Evolutionary conservation across 1,140 invertebrate genomes (phyloP), one percentile per base, ranked within the genome.

Genomic region (Zaprionus lachaisei): DNA sequence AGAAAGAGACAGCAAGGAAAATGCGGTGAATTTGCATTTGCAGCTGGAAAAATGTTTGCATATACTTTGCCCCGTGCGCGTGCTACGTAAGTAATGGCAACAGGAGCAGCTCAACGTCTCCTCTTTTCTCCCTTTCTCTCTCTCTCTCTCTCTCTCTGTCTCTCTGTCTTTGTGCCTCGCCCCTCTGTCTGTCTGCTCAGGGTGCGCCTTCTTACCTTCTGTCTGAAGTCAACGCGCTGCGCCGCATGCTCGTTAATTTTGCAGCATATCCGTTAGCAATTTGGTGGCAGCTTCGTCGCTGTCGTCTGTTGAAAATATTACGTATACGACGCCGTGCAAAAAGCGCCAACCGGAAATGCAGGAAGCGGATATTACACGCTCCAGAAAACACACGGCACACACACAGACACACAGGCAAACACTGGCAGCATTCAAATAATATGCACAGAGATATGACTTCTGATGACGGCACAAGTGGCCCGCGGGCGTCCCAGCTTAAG

Each of bases 321-420:
- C 55, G 76, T 79, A 79, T 78, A 78, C 61, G 73, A 78, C 44
- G 73, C 68, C 51, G 60, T 58, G 73, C 41, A 76, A 76, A 72
- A 73, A 79, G 66, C 72, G 76, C 56, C 79, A 89, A 89, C 84
- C 84, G 84, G 85, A 89, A 89, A 89, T 89, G 85, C 85, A 89
- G 85, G 85, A 89, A 89, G 89, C 85, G 85, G 85, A 89, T 89
- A 89, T 89, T 89, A 89, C 85, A 89, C 85, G 85, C 85, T 89
- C 86, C 86, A 89, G 79, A 89, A 89, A 89, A 72, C 81, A 85
- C 79, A 82, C 24, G 61, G 28, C 69, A 28, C 37, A 47, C 41
- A 47, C 41, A 47, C 41, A 47, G n/a, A 47, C n/a, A 47, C 41
- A 17, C 41, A 47, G 6, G 22, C 63, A 4, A 51, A 64, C 54